Evolutionary conservation across 1,140 invertebrate species (phyloP).

Genomic region (Drosophila truncata): DNA sequence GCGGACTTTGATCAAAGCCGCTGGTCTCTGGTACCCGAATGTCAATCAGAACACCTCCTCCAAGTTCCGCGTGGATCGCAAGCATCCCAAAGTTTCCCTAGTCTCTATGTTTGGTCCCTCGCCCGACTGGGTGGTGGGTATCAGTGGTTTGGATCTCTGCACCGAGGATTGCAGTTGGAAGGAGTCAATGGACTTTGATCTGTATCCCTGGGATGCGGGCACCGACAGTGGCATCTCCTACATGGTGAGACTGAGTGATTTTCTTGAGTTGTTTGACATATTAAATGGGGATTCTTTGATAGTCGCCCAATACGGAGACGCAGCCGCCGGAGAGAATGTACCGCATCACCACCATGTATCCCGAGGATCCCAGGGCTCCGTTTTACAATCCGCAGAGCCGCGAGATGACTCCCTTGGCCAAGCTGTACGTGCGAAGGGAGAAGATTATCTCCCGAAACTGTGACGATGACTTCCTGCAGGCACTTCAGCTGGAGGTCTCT

Average conservation of each 20-base stretch:
- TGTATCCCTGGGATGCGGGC: constrained; percentile 98
- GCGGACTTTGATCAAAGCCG: constrained; percentile 97
- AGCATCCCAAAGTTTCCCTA: constrained; percentile 95
- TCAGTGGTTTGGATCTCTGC: constrained; percentile 95
- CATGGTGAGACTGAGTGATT: constrained; percentile 88
- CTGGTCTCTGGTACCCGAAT: constrained; percentile 96
- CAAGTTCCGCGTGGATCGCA: constrained; percentile 94
- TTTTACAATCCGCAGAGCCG: constrained; percentile 93
- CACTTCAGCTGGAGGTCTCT: constrained; percentile 88
- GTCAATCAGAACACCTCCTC: constrained; percentile 95
- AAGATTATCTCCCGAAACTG: constrained; percentile 91
- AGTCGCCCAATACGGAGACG: constrained; percentile 95
- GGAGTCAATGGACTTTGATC: constrained; percentile 91
- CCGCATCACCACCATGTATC: constrained; percentile 93
- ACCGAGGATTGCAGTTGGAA: constrained; percentile 95
- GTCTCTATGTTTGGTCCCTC: constrained; percentile 98
- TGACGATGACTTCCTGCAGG: constrained; percentile 88
- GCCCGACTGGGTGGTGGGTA: constrained; percentile 98
- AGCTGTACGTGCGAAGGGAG: constrained; percentile 90
- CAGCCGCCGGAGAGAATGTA: constrained; percentile 91
- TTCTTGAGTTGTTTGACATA: background rate
- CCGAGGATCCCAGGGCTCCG: constrained; percentile 94
- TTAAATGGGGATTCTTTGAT: constrained; percentile 45
- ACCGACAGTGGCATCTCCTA: constrained; percentile 97
- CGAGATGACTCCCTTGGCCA: constrained; percentile 93